phyloP scores from a whole-genome alignment of 2,113 vertebrate genomes.

The Dipodomys stephensi region DNA sequence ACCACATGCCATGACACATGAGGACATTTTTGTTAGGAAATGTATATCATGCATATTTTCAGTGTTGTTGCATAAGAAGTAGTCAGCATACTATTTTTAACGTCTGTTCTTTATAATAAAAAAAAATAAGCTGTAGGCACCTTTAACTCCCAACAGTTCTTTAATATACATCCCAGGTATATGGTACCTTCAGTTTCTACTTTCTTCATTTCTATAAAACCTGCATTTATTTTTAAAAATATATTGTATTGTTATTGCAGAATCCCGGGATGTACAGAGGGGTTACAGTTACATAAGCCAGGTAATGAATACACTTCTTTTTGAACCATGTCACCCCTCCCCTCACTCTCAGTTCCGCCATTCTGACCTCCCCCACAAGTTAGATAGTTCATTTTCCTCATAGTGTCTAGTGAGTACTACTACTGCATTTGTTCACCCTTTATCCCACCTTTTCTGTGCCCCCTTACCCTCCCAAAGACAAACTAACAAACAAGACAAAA shows the following conservation, averaged over 20 bases:
- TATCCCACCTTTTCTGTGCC: too few species aligned
- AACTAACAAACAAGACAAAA: too few species aligned
- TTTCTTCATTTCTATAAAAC: constrained; percentile 40
- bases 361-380: too few species aligned
- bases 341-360: not conserved
- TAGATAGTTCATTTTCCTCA: too few species aligned
- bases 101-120: constrained; percentile 21
- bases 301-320: too few species aligned
- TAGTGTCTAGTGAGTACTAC: too few species aligned
- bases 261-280: not conserved
- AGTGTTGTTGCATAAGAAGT: constrained; percentile 21
- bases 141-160: not conserved
- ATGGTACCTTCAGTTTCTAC: not conserved
- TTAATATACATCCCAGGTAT: not conserved
- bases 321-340: not conserved
- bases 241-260: constrained; percentile 9
- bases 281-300: too few species aligned
- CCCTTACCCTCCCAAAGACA: too few species aligned
- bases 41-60: not conserved
- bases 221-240: constrained; percentile 38
- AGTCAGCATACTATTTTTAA: not conserved
- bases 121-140: constrained; percentile 4
- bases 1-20: not conserved
- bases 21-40: not conserved
- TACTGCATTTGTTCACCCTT: too few species aligned